These are phyloP conservation scores for Panurus biarmicus DNA, from an alignment of 2,113 vertebrate species.

Conservation along the genomic window DNA sequence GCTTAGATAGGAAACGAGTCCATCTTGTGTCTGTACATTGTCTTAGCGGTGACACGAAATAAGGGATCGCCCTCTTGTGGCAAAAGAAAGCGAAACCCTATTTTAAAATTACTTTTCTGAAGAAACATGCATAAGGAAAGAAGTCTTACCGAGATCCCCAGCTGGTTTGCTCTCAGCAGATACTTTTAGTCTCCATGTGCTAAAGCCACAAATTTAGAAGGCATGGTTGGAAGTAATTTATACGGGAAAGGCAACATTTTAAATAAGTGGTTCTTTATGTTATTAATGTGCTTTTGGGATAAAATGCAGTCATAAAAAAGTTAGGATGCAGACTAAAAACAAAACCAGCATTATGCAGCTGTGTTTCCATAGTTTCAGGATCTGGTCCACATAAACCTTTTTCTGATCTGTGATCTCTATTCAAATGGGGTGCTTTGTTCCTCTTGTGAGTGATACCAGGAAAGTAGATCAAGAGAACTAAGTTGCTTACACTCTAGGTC, in stretches of 20 bases:
- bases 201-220: background rate
- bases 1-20: background rate
- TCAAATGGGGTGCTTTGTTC: background rate
- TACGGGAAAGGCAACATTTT: background rate
- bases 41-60: background rate
- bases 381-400: background rate
- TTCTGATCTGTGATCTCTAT: background rate
- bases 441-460: background rate
- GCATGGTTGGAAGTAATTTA: background rate
- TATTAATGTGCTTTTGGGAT: background rate
- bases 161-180: background rate
- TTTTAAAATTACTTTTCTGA: background rate
- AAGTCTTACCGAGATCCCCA: background rate
- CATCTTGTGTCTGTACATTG: background rate
- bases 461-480: background rate
- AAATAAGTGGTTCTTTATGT: background rate
- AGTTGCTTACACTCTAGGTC: background rate
- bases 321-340: background rate
- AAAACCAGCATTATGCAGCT: background rate
- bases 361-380: background rate
- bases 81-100: background rate
- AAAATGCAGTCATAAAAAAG: background rate
- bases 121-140: background rate
- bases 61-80: conserved; percentile 62
- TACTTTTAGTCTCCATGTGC: background rate